Base-by-base conservation (phyloP, 2,113 vertebrate genomes). In the Hippoglossus stenolepis region DNA sequence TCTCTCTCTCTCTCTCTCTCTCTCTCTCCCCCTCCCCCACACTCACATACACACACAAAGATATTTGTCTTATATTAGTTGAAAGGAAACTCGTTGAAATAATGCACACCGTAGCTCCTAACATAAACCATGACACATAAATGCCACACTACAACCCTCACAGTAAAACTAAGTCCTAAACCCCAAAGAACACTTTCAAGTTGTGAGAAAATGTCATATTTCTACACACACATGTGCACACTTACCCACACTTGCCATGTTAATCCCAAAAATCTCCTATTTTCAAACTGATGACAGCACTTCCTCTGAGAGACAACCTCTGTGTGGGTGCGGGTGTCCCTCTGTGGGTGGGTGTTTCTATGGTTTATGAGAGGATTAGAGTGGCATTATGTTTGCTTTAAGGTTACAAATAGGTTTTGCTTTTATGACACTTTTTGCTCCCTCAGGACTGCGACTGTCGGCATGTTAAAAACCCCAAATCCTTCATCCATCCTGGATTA, bases 201-300 rank as follows among this genome's bases (percentile, higher is more conserved):
- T 31, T 31, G 31, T 31, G 31, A 31, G 6, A 40, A 40, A 11
- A 40, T 40, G 8, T 40, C 40, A 43, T 43, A 43, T 43, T 43
- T 43, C 10, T 43, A 43, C 40, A 13, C 40, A 43, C n/a, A 59
- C 57, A 31, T 17, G 28, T 28, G 15, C 9, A 70, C 59, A 57
- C 59, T 61, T 64, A 68, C 63, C 57, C 51, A 69, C 26, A 45
- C 54, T 66, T 47, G 31, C 80, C 31, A 74, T 57, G 63, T 77
- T 91, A 87, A 80, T 86, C 85, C 72, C 45, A 58, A 82, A 80
- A 67, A 74, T 83, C 57, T 54, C 21, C 56, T 18, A 5, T 89
- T 76, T 83, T 70, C 45, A 83, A 88, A 92, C 73, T 58, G 82
- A 89, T 93, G 91, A 92, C 87, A 75, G 49, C 85, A 82, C 82